Evolutionary conservation across 2,888 invertebrate species (phyloP), one percentile per base, ranked within the genome.

Genomic region (Sphaerophoria taeniata): DNA sequence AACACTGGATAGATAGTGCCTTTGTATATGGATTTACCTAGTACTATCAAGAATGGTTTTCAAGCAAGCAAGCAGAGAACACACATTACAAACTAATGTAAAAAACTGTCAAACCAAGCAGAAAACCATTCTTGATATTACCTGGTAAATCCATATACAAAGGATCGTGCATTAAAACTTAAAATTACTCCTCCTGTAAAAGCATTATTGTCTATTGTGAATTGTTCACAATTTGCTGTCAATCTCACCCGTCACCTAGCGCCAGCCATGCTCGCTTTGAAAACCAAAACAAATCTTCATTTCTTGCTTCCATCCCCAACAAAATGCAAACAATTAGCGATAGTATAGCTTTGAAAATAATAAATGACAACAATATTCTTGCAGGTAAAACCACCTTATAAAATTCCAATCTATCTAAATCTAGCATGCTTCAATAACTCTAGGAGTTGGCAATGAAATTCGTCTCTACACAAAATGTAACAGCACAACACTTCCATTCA

Each of bases 371-470:
- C 56, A 88, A 88, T 81, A 77, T 89, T 49, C 82, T 89, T 84
- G 88, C 92, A 58, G 92, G 92, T 88, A 82, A 67, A 39, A 45
- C 14, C 2, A 16, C 6, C 0, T 12, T 4, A 4, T 0, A 16
- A 34, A 6, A 7, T 47, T 65, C 45, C 12, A 31, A 80, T 47
- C 24, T 16, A 43, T n/a, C n/a, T 39, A 5, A 36, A 49, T 6
- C 1, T 33, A 34, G 4, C 4, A 2, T 0, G 4, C 0, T 14
- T 53, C 31, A 5, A 0, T 11, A 2, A 12, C 56, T 45, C 6
- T 14, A 89, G 89, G 87, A 33, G 76, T 89, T 61, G 89, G 89
- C 34, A 89, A 89, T 77, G 87, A 88, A 58, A 65, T 89, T 5
- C 85, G 76, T 6, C 60, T 78, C 14, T 34, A 63, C 47, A 56